These are phyloP conservation scores for Passerina amoena DNA, from an alignment of 2,113 vertebrate species.

Conservation along the genomic window DNA sequence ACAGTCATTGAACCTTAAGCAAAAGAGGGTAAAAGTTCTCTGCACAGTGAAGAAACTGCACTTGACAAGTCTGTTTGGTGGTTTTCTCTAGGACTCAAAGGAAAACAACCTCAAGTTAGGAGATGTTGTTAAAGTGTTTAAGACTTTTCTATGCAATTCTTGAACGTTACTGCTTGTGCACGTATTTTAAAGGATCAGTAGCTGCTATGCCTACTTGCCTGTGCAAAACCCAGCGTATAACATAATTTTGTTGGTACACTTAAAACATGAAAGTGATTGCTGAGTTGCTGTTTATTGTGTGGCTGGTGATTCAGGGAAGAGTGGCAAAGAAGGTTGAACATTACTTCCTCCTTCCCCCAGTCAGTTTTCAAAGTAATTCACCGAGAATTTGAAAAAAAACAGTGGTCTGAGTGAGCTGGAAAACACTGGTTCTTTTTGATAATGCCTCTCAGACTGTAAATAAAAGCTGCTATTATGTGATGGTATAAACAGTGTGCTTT, in stretches of 20 bases:
- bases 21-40: background rate
- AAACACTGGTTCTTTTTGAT: constrained; percentile 6
- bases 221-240: background rate
- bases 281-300: background rate
- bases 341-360: background rate
- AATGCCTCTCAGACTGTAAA: constrained; percentile 31
- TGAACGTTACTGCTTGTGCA: background rate
- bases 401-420: background rate
- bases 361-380: background rate
- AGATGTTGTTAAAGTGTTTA: background rate
- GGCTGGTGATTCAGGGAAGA: background rate
- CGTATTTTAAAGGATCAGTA: background rate
- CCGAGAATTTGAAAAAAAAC: constrained; percentile 1
- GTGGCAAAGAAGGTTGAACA: background rate
- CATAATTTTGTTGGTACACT: background rate
- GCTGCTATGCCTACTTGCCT: background rate
- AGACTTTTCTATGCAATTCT: background rate
- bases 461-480: constrained; percentile 22
- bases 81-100: background rate
- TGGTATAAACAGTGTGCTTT: constrained; percentile 43
- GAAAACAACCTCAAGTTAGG: background rate
- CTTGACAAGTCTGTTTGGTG: background rate
- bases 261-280: background rate
- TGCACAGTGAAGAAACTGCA: background rate
- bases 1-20: background rate